Evolutionary conservation across 1,140 invertebrate species (phyloP).

Genomic region (Anastatus disparis): DNA sequence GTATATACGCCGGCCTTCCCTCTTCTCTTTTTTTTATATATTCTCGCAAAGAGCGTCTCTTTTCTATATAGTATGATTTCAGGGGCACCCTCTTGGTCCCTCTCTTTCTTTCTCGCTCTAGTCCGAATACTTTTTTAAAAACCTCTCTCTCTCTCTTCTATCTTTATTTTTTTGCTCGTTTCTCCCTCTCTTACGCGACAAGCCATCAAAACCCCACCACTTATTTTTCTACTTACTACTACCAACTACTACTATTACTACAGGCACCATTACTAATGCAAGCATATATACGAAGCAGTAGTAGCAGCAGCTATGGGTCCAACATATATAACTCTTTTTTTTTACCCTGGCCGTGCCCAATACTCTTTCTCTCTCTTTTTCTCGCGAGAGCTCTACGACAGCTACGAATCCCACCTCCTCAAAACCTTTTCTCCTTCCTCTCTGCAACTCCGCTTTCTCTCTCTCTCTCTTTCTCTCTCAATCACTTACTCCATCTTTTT

Average conservation of each 20-base stretch:
- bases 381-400: not conserved
- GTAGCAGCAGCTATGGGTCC: too few species aligned
- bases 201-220: conserved; percentile 15
- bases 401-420: conserved; percentile 34
- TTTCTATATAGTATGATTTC: too few species aligned
- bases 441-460: not conserved
- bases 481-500: not conserved
- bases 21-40: conserved; percentile 39
- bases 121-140: too few species aligned
- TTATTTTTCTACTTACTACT: not conserved
- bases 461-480: conserved; percentile 13
- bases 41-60: too few species aligned
- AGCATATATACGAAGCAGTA: too few species aligned
- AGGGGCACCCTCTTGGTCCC: conserved; percentile 20
- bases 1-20: conserved; percentile 37
- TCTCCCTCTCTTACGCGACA: conserved; percentile 22
- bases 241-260: too few species aligned
- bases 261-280: not conserved
- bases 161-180: not conserved
- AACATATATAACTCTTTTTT: conserved; percentile 40
- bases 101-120: not conserved
- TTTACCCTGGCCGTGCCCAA: conserved; percentile 40
- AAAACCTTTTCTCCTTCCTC: too few species aligned
- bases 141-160: conserved; percentile 21
- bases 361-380: conserved; percentile 8